A percentile compares a stretch with the other conserved stretches of the same genome.
phyloP scores from a whole-genome alignment of 2,888 invertebrate genomes.

The Mythimna ferrago region DNA sequence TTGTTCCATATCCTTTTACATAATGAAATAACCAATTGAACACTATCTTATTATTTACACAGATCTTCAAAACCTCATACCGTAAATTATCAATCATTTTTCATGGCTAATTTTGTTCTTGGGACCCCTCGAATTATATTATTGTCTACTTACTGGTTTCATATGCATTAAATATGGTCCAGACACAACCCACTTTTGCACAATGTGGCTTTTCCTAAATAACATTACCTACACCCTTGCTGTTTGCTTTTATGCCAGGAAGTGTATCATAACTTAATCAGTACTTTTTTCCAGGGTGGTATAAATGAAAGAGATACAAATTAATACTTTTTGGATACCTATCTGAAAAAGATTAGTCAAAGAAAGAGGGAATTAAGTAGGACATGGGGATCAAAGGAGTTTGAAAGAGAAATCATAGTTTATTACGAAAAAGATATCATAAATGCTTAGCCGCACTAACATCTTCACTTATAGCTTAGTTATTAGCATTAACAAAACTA shows the following conservation, averaged over 20 bases:
- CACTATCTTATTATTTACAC: no score
- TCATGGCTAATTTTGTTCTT: no score
- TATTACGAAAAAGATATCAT: constrained; percentile 61
- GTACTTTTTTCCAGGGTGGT: constrained; percentile 85
- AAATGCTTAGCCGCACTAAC: constrained; percentile 83
- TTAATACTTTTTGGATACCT: constrained; percentile 52
- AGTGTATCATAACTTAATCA: constrained; percentile 59
- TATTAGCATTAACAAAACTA: constrained; percentile 59
- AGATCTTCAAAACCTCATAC: no score
- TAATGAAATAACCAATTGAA: no score
- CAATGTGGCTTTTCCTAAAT: constrained; percentile 33
- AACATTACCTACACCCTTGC: constrained; percentile 37
- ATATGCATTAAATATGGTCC: no score
- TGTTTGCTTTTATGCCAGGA: constrained; percentile 51
- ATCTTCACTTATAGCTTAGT: constrained; percentile 57
- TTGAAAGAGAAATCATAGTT: constrained; percentile 35
- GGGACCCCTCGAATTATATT: no score
- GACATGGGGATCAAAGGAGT: constrained; percentile 48
- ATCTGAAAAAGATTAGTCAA: constrained; percentile 58
- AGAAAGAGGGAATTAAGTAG: constrained; percentile 35
- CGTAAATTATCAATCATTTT: no score
- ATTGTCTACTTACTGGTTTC: no score
- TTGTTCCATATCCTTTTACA: no score
- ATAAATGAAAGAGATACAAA: constrained; percentile 77
- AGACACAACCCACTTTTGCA: constrained; percentile 4